These are phyloP conservation scores for Holocentrus rufus DNA, from an alignment of 2,797 vertebrate genomes.

Conservation along the genomic window DNA sequence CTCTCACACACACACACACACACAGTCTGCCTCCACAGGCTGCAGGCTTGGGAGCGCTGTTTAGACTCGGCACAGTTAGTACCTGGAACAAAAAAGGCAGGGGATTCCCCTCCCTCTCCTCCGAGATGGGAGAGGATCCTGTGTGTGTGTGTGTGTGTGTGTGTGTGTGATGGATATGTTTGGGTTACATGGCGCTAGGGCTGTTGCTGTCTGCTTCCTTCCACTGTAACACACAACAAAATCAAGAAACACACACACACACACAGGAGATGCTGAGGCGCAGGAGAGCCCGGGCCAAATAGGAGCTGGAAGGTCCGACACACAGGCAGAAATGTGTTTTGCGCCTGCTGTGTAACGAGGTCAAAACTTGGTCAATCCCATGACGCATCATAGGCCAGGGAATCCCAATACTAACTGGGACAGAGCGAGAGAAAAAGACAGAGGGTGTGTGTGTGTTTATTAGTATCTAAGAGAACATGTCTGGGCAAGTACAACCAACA, in stretches of 20 bases:
- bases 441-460: constrained; percentile 58
- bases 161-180: constrained; percentile 60
- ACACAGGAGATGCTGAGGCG: constrained; percentile 19
- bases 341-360: constrained; percentile 53
- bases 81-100: constrained; percentile 74
- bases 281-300: constrained; percentile 11
- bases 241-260: not conserved
- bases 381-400: constrained; percentile 66
- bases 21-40: not conserved
- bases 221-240: constrained; percentile 55
- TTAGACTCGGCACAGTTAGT: constrained; percentile 32
- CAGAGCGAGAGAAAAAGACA: constrained; percentile 27
- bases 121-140: constrained; percentile 48
- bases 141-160: too few relatives aligned
- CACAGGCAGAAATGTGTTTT: constrained; percentile 47
- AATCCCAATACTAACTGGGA: constrained; percentile 63
- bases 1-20: not conserved
- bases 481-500: constrained; percentile 57
- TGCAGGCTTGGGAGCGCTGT: constrained; percentile 66
- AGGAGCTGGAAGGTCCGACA: not conserved
- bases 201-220: constrained; percentile 64
- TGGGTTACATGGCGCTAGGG: constrained; percentile 57
- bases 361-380: constrained; percentile 59
- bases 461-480: constrained; percentile 68
- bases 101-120: constrained; percentile 68